Percentiles rank a stretch among this genome's conserved stretches.
These are phyloP conservation scores for Cosmia pyralina DNA, from an alignment of 2,888 invertebrate species.

Conservation along the genomic window DNA sequence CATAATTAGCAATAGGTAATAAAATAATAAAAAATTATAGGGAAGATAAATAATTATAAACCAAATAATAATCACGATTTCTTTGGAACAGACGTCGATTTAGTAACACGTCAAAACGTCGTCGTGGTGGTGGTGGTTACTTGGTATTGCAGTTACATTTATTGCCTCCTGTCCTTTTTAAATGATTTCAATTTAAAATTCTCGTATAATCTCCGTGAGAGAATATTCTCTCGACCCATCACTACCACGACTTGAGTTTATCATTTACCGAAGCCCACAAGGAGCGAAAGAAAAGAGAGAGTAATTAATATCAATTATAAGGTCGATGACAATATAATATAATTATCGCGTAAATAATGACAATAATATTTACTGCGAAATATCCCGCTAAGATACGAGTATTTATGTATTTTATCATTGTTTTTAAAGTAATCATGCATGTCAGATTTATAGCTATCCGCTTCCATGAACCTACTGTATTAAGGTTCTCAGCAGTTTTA, in stretches of 20 bases:
- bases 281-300: background rate
- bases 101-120: no score
- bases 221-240: no score
- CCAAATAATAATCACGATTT: no score
- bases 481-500: background rate
- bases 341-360: background rate
- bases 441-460: background rate
- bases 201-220: no score
- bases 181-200: no score
- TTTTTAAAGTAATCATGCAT: constrained; percentile 7
- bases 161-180: no score
- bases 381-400: constrained; percentile 1
- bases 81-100: no score
- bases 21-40: no score
- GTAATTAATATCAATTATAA: constrained; percentile 24
- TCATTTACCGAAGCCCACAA: background rate
- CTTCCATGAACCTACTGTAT: constrained; percentile 1
- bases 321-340: constrained; percentile 24
- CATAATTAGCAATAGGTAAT: no score
- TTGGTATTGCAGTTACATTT: no score
- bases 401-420: constrained; percentile 30
- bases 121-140: no score
- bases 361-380: constrained; percentile 12
- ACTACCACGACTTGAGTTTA: background rate
- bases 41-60: no score